A percentile compares a stretch with the other conserved stretches of the same genome.
Conservation (phyloP, 2,797 vertebrate species). For the Cottoperca gobio region DNA sequence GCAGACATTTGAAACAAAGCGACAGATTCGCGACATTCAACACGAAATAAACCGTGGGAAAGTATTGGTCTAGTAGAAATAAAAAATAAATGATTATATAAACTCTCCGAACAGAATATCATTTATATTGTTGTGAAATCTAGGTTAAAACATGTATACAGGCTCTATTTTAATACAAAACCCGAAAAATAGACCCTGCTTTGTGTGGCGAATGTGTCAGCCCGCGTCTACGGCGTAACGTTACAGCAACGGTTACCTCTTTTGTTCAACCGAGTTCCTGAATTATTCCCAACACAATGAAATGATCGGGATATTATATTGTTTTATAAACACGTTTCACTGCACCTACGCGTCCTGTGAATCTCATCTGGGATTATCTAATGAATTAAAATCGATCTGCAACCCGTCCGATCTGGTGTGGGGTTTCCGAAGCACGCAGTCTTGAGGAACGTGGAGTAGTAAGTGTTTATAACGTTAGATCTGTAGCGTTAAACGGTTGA, state of each 20-base stretch:
- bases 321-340: slow-evolving; percentile 59
- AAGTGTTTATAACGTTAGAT: slow-evolving; percentile 79
- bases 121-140: neutral
- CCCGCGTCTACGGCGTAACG: slow-evolving; percentile 61
- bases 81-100: neutral
- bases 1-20: slow-evolving; percentile 40
- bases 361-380: slow-evolving; percentile 51
- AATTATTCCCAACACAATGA: slow-evolving; percentile 80
- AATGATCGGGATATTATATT: slow-evolving; percentile 64
- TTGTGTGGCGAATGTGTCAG: slow-evolving; percentile 81
- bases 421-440: slow-evolving; percentile 76
- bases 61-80: neutral
- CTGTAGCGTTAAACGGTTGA: slow-evolving; percentile 27
- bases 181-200: slow-evolving; percentile 41
- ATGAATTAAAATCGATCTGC: slow-evolving; percentile 66
- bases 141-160: neutral
- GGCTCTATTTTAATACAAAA: neutral
- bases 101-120: accelerated
- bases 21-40: slow-evolving; percentile 71
- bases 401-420: slow-evolving; percentile 60
- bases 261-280: slow-evolving; percentile 87
- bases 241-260: slow-evolving; percentile 79
- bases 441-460: slow-evolving; percentile 84
- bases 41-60: neutral
- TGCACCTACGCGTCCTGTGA: slow-evolving; percentile 25